Evolutionary conservation across 2,113 vertebrate genomes (phyloP), one percentile per base, ranked within the genome.

Genomic region (Sinocyclocheilus anophthalmus): DNA sequence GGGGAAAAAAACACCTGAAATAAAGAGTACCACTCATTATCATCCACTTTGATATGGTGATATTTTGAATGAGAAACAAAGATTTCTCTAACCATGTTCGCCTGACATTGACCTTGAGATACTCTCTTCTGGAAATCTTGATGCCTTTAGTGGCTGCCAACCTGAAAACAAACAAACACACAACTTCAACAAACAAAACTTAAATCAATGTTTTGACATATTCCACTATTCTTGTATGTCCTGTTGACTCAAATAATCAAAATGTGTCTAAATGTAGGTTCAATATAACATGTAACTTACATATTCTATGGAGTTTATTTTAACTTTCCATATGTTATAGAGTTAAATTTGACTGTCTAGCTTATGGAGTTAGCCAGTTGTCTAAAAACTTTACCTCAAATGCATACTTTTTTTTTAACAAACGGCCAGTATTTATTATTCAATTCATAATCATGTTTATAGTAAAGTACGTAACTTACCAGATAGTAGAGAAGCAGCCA

Each of bases 401-500:
- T 37, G 37, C 37, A 37, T 33, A 53, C 50, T 18, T 55, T 3
- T 39, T 69, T 4, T 39, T 4, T 5, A 72, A 39, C 10, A 42
- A 42, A 5, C 70, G 37, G 37, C 18, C 10, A n/a, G 39, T 61
- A 12, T 65, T 42, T 72, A 39, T 33, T 33, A 22, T 42, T 39
- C 11, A 2, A 45, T 53, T n/a, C 12, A 6, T 33, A 33, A 33
- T 33, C 30, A 33, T 33, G 30, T 33, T 65, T 5, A 75, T 48
- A 1, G 14, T 42, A 4, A 39, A 59, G 11, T 61, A 22, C 94
- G 92, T 89, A 26, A 26, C 26, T 26, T 26, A 96, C 96, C 96
- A 97, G 73, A 96, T 93, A 24, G 96, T 96, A 22, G 95, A 91
- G 79, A 97, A 97, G 90, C 95, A 95, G 82, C 96, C 96, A 0